Evolutionary conservation across 2,113 vertebrate genomes (phyloP).

Genomic region (Neodon shergylaensis): DNA sequence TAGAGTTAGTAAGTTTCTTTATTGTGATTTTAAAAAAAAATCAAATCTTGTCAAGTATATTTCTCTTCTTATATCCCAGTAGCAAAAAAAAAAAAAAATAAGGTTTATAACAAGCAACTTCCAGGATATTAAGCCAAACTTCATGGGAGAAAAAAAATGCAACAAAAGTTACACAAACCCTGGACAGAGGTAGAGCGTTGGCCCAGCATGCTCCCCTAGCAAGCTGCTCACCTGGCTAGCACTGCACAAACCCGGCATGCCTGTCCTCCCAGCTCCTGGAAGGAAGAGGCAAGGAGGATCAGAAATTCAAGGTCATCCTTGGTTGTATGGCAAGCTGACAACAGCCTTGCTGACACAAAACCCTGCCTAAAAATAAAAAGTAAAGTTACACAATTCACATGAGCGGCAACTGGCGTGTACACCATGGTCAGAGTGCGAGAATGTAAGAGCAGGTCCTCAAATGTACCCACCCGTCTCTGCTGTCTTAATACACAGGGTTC

Average conservation of each 20-base stretch:
- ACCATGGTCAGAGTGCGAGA: neutral
- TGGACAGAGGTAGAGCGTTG: neutral
- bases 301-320: neutral
- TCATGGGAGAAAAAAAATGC: neutral
- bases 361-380: neutral
- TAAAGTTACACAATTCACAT: neutral
- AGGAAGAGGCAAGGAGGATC: neutral
- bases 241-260: neutral
- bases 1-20: neutral
- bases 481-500: neutral
- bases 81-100: neutral
- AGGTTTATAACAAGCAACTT: neutral
- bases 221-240: no score
- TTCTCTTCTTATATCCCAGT: neutral
- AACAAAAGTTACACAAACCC: neutral
- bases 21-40: no score
- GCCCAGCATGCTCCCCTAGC: neutral
- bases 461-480: neutral
- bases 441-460: neutral
- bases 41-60: neutral
- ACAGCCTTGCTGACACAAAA: neutral
- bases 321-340: neutral
- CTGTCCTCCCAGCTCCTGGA: neutral
- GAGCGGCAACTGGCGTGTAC: neutral
- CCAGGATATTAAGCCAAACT: neutral